A percentile compares a stretch with the other conserved stretches of the same genome.
Evolutionary conservation across 2,113 vertebrate species (phyloP).

Genomic region (Benitochromis conjunctus): DNA sequence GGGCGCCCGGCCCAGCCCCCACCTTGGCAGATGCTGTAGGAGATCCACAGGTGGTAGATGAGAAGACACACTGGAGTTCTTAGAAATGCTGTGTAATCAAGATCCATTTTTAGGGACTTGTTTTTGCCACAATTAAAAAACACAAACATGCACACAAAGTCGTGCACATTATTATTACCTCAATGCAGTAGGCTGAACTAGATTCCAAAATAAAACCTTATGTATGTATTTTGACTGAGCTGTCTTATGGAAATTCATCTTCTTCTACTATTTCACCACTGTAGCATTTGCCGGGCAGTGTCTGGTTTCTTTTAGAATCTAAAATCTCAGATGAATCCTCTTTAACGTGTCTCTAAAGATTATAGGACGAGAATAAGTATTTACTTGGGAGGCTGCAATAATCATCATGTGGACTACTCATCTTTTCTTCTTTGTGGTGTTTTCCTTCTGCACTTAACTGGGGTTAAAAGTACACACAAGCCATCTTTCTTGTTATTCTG

Average conservation of each 20-base stretch:
- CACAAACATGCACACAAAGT: neutral
- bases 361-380: neutral
- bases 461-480: neutral
- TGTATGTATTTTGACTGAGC: neutral
- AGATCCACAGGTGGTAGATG: constrained; percentile 65
- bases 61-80: neutral
- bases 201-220: neutral
- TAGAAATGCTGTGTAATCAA: constrained; percentile 13
- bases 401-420: neutral
- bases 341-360: neutral
- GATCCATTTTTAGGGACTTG: neutral
- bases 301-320: neutral
- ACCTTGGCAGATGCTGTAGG: constrained; percentile 66
- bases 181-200: neutral
- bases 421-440: neutral
- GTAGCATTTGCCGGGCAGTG: neutral
- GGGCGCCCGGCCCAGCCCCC: constrained; percentile 51
- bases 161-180: neutral
- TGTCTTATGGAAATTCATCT: neutral
- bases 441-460: neutral
- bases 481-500: neutral
- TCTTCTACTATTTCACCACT: neutral
- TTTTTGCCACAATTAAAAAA: neutral
- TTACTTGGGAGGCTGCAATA: neutral
- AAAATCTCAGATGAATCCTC: neutral